Conservation (phyloP, 2,113 vertebrate genomes). For the Zosterops borbonicus region DNA sequence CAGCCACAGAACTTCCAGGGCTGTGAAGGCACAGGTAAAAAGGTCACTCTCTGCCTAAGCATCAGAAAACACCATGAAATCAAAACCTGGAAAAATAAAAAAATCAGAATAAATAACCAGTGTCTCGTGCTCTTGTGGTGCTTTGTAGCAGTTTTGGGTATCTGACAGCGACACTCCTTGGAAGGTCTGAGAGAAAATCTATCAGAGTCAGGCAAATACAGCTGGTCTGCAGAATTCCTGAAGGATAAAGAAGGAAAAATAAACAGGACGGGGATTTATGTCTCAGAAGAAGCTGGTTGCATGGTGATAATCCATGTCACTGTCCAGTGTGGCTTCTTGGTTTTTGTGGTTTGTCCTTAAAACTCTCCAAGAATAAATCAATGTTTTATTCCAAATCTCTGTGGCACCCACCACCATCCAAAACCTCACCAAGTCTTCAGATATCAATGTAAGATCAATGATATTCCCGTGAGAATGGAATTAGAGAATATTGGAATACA, state of each 20-base stretch:
- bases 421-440: not conserved
- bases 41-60: not conserved
- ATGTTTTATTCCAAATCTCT: not conserved
- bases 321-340: rapidly evolving
- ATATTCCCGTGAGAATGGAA: not conserved
- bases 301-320: not conserved
- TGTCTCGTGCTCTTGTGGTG: not conserved
- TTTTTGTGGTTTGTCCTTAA: not conserved
- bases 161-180: not conserved
- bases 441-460: not conserved
- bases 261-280: not conserved
- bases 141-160: not conserved
- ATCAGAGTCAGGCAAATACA: not conserved
- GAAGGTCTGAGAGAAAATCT: not conserved
- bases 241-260: not conserved
- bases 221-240: not conserved
- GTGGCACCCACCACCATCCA: not conserved
- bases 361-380: not conserved
- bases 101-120: rapidly evolving
- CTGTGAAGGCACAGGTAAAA: not conserved
- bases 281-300: not conserved
- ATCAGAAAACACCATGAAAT: not conserved
- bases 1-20: not conserved
- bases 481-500: not conserved
- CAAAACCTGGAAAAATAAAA: not conserved